Evolutionary conservation across 2,113 vertebrate genomes (phyloP).

Genomic region (Cyanoramphus novaezelandiae): DNA sequence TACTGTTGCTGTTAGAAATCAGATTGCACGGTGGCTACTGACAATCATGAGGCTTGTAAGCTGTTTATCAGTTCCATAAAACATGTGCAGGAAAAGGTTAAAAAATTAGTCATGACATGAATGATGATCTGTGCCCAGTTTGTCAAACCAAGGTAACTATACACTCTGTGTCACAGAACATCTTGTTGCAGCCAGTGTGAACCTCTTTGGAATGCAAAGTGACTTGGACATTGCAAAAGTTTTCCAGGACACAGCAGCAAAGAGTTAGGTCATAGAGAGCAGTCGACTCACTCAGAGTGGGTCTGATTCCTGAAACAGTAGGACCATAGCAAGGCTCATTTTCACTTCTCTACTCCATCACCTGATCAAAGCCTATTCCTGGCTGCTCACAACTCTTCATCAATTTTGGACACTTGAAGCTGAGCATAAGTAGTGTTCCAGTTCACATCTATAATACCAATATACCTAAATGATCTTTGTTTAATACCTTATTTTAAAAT

Average conservation of each 20-base stretch:
- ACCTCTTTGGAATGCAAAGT: not conserved
- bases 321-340: not conserved
- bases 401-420: not conserved
- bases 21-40: not conserved
- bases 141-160: not conserved
- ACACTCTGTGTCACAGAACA: rapidly evolving
- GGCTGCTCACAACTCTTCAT: not conserved
- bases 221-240: not conserved
- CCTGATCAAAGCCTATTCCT: not conserved
- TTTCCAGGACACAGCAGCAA: not conserved
- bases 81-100: not conserved
- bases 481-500: not conserved
- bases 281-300: rapidly evolving
- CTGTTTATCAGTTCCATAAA: not conserved
- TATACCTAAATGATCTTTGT: not conserved
- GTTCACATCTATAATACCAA: not conserved
- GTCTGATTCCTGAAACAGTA: not conserved
- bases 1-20: not conserved
- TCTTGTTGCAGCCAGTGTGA: not conserved
- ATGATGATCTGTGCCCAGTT: not conserved
- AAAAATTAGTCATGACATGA: not conserved
- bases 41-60: not conserved
- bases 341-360: not conserved
- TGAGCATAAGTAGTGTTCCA: not conserved
- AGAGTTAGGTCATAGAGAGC: not conserved